Percentiles rank a stretch among this genome's conserved stretches.
Evolutionary conservation across 2,113 vertebrate genomes (phyloP).

Genomic region (Progne subis): DNA sequence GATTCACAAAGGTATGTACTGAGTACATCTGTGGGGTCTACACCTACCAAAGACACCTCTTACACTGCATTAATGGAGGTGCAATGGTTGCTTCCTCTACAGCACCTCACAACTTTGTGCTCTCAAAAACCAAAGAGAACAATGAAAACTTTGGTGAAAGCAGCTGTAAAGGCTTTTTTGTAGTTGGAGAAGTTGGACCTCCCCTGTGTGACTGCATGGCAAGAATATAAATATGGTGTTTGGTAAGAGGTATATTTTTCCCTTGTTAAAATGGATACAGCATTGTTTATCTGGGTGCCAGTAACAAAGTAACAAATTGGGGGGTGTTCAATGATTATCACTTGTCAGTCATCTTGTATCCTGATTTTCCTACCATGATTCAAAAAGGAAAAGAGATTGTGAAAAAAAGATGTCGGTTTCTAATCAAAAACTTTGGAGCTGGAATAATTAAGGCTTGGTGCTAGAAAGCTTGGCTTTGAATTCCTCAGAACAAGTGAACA

Average conservation of each 20-base stretch:
- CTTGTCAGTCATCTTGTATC: not conserved
- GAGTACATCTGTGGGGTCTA: not conserved
- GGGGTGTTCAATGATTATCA: not conserved
- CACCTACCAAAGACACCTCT: not conserved
- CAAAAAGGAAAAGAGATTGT: not conserved
- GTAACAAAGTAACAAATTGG: not conserved
- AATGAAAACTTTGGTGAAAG: not conserved
- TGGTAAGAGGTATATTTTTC: not conserved
- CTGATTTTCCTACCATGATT: not conserved
- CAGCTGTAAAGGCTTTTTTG: not conserved
- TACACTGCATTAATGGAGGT: not conserved
- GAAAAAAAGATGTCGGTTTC: not conserved
- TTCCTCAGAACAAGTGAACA: not conserved
- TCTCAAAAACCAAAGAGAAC: not conserved
- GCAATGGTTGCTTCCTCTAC: not conserved
- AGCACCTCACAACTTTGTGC: rapidly evolving
- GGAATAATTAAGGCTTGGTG: not conserved
- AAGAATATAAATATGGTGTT: not conserved
- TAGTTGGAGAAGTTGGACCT: not conserved
- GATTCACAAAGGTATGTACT: not conserved
- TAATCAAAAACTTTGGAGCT: not conserved
- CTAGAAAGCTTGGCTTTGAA: not conserved
- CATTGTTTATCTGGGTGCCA: not conserved
- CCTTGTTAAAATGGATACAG: not conserved
- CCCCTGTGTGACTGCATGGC: rapidly evolving